These are phyloP conservation scores for Anabas testudineus DNA, from an alignment of 2,797 vertebrate species.

Conservation along the genomic window DNA sequence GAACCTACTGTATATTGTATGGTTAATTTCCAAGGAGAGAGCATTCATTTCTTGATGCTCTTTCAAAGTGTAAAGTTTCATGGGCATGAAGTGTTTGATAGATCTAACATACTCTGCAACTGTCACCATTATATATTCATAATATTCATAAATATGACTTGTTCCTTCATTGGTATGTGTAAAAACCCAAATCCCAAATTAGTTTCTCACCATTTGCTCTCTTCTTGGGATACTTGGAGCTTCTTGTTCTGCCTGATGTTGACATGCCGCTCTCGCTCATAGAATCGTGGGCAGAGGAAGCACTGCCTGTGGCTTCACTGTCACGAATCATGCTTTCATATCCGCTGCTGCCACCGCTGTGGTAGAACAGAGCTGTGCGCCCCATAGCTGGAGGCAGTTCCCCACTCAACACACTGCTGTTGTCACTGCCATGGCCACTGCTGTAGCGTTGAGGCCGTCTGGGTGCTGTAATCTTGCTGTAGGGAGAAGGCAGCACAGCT, in stretches of 20 bases:
- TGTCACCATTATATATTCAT: slow-evolving; percentile 2
- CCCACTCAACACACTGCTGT: slow-evolving; percentile 96
- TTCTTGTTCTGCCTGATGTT: slow-evolving; percentile 89
- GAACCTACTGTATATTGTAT: slow-evolving; percentile 9
- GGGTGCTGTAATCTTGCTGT: slow-evolving; percentile 98
- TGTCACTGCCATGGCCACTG: slow-evolving; percentile 97
- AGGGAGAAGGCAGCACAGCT: slow-evolving; percentile 92
- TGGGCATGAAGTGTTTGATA: not conserved
- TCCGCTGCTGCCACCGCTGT: slow-evolving; percentile 96
- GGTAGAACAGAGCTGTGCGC: slow-evolving; percentile 96
- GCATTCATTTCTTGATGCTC: slow-evolving; percentile 20
- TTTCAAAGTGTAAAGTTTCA: slow-evolving; percentile 14
- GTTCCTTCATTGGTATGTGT: not conserved
- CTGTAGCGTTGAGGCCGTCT: slow-evolving; percentile 95
- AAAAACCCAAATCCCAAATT: slow-evolving; percentile 9
- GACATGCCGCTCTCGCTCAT: slow-evolving; percentile 96
- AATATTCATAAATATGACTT: slow-evolving; percentile 20
- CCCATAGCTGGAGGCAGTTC: slow-evolving; percentile 97
- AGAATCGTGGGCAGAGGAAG: slow-evolving; percentile 96
- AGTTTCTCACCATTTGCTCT: slow-evolving; percentile 88
- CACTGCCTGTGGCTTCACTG: slow-evolving; percentile 97
- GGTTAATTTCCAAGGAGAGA: slow-evolving; percentile 49
- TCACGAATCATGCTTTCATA: slow-evolving; percentile 98
- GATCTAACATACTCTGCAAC: not conserved
- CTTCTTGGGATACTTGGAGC: slow-evolving; percentile 94